Percentiles rank a stretch among this genome's conserved stretches.
Conservation (phyloP, 1,140 invertebrate genomes). For the Aphaenogaster rudis region DNA sequence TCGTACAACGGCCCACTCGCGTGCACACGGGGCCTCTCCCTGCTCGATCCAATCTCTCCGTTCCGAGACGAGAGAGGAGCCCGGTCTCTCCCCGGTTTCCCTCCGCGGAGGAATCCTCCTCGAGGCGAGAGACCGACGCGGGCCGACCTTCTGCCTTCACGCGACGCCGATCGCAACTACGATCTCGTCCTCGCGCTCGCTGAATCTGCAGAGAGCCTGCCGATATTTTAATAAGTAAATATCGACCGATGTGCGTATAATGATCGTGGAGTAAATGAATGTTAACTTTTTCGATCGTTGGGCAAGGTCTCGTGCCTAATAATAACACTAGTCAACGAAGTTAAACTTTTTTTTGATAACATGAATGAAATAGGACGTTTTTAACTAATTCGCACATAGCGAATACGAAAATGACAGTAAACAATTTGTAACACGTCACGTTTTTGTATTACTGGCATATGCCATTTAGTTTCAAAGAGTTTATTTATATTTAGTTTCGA, state of each 20-base stretch:
- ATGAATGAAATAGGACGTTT: no score
- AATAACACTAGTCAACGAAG: background rate
- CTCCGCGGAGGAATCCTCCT: slow-evolving; percentile 67
- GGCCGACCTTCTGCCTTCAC: slow-evolving; percentile 54
- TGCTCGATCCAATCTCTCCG: slow-evolving; percentile 78
- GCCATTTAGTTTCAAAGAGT: no score
- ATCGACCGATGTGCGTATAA: background rate
- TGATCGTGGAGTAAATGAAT: no score
- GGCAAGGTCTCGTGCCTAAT: background rate
- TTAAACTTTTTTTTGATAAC: no score
- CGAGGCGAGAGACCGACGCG: slow-evolving; percentile 42
- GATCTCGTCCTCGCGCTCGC: slow-evolving; percentile 2
- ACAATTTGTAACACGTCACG: no score
- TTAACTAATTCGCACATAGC: no score
- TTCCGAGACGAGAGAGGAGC: slow-evolving; percentile 62
- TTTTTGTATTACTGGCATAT: no score
- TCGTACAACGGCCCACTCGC: slow-evolving; percentile 49
- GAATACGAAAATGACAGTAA: no score
- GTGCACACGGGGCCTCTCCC: slow-evolving; percentile 63
- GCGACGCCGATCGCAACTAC: slow-evolving; percentile 4
- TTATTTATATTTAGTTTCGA: no score
- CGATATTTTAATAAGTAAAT: background rate
- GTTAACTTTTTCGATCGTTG: background rate
- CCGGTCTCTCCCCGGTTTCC: slow-evolving; percentile 69
- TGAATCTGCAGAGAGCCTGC: background rate